A percentile compares a stretch with the other conserved stretches of the same genome.
Evolutionary conservation across 2,113 vertebrate species (phyloP).

Genomic region (Hiodon alosoides): DNA sequence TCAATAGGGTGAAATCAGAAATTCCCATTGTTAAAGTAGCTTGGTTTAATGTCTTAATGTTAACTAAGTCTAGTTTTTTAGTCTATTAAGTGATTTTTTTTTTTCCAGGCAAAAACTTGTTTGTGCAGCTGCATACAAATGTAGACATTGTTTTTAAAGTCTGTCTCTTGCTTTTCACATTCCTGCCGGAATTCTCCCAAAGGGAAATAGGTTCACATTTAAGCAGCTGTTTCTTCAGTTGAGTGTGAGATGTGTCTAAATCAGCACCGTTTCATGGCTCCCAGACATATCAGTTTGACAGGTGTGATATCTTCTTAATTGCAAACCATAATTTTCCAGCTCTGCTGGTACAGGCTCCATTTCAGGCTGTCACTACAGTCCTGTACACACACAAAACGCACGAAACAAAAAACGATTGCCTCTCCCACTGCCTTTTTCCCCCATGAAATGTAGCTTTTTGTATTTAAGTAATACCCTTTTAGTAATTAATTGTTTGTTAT

Average conservation of each 20-base stretch:
- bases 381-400: neutral
- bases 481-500: too few relatives aligned
- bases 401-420: too few relatives aligned
- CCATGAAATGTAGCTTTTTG: too few relatives aligned
- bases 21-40: too few relatives aligned
- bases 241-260: conserved; percentile 22
- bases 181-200: conserved; percentile 2
- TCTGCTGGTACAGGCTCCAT: neutral
- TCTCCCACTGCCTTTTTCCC: too few relatives aligned
- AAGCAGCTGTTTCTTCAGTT: conserved; percentile 21
- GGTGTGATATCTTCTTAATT: conserved; percentile 14
- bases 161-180: neutral
- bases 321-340: neutral
- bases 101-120: neutral
- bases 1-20: too few relatives aligned
- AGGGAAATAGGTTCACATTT: conserved; percentile 15
- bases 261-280: neutral
- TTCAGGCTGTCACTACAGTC: neutral
- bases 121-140: neutral
- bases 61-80: neutral
- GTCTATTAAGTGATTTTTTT: neutral
- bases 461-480: too few relatives aligned
- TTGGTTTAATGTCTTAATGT: too few relatives aligned
- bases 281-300: conserved; percentile 1
- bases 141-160: neutral